Evolutionary conservation across 1,140 invertebrate genomes (phyloP), one percentile per base, ranked within the genome.

Genomic region (Venustaconcha ellipsiformis): DNA sequence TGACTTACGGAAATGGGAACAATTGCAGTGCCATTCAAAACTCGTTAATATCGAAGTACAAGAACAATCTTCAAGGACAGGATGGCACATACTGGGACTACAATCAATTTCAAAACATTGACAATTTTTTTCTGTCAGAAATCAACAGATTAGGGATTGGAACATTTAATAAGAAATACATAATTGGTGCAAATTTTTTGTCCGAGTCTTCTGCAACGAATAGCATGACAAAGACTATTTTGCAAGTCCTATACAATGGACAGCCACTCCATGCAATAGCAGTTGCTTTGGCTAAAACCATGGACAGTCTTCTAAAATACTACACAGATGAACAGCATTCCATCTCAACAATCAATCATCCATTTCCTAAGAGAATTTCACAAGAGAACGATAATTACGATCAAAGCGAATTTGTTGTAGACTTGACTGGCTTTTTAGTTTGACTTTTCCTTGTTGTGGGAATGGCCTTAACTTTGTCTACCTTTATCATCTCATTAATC

Each of bases 401-500:
- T 15, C 23, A 63, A 20, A 57, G 30, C 18, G n/a, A 37, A n/a
- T 56, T 59, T 6, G 14, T 60, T 23, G 58, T 62, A 56, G 58
- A 63, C 4, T 37, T 69, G 48, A 48, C 88, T 70, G 74, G 87
- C 17, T 75, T 90, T 55, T 75, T 83, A n/a, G 58, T 89, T 76
- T 90, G 91, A 11, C 88, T 93, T 20, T 91, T 90, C 69, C 87
- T 93, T 0, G 89, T 92, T 55, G 92, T 92, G 80, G 92, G 92
- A 1, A 83, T 93, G 80, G 90, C 91, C 48, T 92, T 95, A 78
- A 92, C 95, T 0, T 92, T 93, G 2, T 91, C 94, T 0, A 93
- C 94, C 72, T 93, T 94, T 78, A 91, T 94, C 2, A 83, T 95
- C 0, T 94, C 94, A 80, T 92, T 93, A 5, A 91, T 94, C 60